Evolutionary conservation across 2,888 invertebrate genomes (phyloP), one percentile per base, ranked within the genome.

Genomic region (Brachyptera risi): DNA sequence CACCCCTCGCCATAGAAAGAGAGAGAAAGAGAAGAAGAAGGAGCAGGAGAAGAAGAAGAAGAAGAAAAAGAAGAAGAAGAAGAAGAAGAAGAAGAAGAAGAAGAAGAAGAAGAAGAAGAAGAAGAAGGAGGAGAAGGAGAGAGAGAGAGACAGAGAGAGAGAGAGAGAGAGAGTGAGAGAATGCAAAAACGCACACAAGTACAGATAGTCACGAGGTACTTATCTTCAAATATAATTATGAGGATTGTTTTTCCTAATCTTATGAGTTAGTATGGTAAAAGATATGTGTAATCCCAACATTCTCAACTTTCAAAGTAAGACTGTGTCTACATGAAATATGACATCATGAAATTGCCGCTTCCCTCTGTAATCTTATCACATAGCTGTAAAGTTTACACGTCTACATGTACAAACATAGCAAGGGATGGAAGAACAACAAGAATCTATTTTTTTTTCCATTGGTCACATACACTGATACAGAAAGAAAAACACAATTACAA

Each of bases 141-240:
- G 54, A 35, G 35, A 35, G 35, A 35, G 35, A 59, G 27, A 59
- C 42, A 27, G 61, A 35, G 35, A 35, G 35, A 35, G 35, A 35
- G 58, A 24, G 27, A 42, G 37, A 17, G 61, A 57, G 44, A 61
- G 26, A 19, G 57, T 24, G 31, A 58, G 42, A 44, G 56, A 40
- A 49, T 17, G 38, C n/a, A 31, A 38, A 54, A 21, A 56, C 19
- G 49, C 21, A 54, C 42, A 47, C 13, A 58, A n/a, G 19, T 19
- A 35, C 35, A 9, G 35, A 7, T 35, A 11, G 35, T 35, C 35
- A 35, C 35, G 35, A n/a, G n/a, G n/a, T n/a, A n/a, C n/a, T n/a
- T n/a, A n/a, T n/a, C n/a, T n/a, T n/a, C n/a, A n/a, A n/a, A n/a
- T n/a, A n/a, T n/a, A n/a, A n/a, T n/a, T n/a, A n/a, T n/a, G n/a